Percentiles rank a stretch among this genome's conserved stretches.
Conservation (phyloP, 1,140 invertebrate genomes). For the Lethrus apterus region DNA sequence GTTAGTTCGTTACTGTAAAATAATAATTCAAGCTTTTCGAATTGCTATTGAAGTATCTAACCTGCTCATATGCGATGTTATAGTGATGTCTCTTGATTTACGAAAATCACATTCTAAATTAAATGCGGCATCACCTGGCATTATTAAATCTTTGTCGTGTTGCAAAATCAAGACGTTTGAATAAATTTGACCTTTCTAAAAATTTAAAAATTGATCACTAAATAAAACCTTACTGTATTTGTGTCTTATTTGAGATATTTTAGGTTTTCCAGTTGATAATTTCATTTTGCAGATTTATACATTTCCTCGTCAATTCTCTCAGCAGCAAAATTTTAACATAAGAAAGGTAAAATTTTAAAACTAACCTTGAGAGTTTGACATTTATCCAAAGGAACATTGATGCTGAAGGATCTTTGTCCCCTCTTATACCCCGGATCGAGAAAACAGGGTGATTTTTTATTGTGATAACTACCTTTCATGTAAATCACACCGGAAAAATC, state of each 20-base stretch:
- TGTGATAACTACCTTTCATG: constrained; percentile 52
- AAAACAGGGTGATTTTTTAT: constrained; percentile 49
- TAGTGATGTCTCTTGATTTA: constrained; percentile 44
- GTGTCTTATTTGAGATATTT: too few species aligned
- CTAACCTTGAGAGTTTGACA: constrained; percentile 46
- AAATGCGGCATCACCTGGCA: constrained; percentile 56
- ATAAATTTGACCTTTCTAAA: constrained; percentile 44
- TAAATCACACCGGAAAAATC: constrained; percentile 56
- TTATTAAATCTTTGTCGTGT: constrained; percentile 55
- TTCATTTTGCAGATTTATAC: too few species aligned
- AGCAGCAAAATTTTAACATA: too few species aligned
- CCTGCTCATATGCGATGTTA: constrained; percentile 40
- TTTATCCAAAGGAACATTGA: constrained; percentile 49
- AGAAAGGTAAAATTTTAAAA: too few species aligned
- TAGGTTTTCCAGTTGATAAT: too few species aligned
- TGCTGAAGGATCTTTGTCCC: constrained; percentile 42
- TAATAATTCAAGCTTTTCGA: constrained; percentile 6
- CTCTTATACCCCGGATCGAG: constrained; percentile 40
- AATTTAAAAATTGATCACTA: too few species aligned
- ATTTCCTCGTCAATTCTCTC: too few species aligned
- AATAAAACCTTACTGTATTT: too few species aligned
- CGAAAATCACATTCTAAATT: constrained; percentile 53
- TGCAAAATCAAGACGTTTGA: constrained; percentile 52
- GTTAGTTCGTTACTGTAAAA: constrained; percentile 15
- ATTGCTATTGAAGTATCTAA: constrained; percentile 37